Conservation (phyloP, 2,888 invertebrate genomes). For the Napeogenes sylphis region DNA sequence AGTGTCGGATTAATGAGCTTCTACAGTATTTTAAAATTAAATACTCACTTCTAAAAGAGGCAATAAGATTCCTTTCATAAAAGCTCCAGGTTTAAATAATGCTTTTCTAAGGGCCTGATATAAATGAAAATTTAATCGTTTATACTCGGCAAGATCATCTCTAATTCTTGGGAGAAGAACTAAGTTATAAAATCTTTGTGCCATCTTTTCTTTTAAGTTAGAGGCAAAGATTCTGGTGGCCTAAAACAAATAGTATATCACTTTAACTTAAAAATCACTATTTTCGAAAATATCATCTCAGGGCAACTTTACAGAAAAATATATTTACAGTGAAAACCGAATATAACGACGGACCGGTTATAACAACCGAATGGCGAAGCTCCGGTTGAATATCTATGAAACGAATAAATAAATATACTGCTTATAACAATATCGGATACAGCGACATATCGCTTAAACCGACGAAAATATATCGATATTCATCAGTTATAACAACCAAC, state of each 20-base stretch:
- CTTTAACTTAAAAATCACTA: neutral
- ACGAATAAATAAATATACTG: no score
- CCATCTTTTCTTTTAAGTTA: constrained; percentile 96
- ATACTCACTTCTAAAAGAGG: constrained; percentile 80
- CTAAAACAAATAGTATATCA: constrained; percentile 48
- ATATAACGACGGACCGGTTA: no score
- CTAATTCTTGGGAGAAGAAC: constrained; percentile 94
- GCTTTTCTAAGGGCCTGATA: constrained; percentile 96
- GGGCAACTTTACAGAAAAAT: no score
- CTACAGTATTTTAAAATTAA: neutral
- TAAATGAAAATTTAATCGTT: constrained; percentile 96
- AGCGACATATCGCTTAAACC: no score
- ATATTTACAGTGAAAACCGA: no score
- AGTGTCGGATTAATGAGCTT: no score
- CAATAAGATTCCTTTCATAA: constrained; percentile 94
- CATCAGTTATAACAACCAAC: no score
- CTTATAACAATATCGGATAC: no score
- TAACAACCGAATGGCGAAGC: no score
- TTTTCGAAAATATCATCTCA: neutral
- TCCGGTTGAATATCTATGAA: no score
- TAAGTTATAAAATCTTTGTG: constrained; percentile 95
- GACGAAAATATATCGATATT: no score
- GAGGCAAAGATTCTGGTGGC: constrained; percentile 98
- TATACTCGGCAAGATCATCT: constrained; percentile 97
- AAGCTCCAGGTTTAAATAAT: constrained; percentile 97